Evolutionary conservation across 1,140 invertebrate genomes (phyloP), one percentile per base, ranked within the genome.

Genomic region (Glossosoma conforme): DNA sequence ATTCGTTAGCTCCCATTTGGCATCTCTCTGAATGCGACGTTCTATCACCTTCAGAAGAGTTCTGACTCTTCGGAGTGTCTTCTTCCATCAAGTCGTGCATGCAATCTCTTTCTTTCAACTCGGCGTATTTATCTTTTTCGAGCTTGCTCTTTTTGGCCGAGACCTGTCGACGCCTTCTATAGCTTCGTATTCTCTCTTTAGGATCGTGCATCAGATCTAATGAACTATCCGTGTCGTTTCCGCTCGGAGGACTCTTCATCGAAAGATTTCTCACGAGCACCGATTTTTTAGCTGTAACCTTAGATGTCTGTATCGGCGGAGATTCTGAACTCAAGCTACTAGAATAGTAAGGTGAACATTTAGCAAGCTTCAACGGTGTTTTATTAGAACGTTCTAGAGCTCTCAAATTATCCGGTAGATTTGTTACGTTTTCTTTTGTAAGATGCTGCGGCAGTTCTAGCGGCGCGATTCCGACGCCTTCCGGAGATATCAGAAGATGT

Each of bases 281-380:
- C 14, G 69, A 71, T 56, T 79, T 79, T 54, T 78, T 75, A 0
- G 77, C 75, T 5, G 77, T 75, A 15, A 77, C 74, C 60, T 79
- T 79, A 6, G 76, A 61, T 14, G 77, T 64, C 58, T 79, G 77
- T 58, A 82, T 79, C 1, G 81, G 81, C 1, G 81, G 81, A 24
- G 81, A 81, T 53, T 83, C 81, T 0, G 80, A 82, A 61, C 81
- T 83, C 14, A 84, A 65, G 57, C 81, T 84, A 57, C 81, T 83
- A 5, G 82, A 83, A 66, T 83, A 83, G 59, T 84, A 83, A 2
- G 82, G 81, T 1, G 81, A 83, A 60, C 81, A 83, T 61, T 81
- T 80, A 4, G 81, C 75, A 24, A 83, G 60, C 54, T 59, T 59
- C 6, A 59, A 35, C 2, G 72, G 72, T 18, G 69, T 70, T 60